phyloP scores from a whole-genome alignment of 2,113 vertebrate species.

The Aptenodytes forsteri region DNA sequence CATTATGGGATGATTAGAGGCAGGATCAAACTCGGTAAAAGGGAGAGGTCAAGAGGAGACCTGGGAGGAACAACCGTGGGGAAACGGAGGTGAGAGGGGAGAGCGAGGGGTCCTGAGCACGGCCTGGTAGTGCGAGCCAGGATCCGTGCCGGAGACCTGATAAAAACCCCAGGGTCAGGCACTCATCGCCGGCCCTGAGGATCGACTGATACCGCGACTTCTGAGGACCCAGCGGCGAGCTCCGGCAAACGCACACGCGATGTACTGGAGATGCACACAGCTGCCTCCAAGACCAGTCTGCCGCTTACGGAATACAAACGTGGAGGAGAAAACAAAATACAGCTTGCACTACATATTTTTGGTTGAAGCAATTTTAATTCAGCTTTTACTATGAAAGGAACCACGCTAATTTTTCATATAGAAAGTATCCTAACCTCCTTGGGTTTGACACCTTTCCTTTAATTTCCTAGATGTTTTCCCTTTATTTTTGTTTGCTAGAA shows the following conservation, averaged over 20 bases:
- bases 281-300: neutral
- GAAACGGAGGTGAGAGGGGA: neutral
- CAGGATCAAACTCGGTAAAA: neutral
- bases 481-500: neutral
- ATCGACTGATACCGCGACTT: neutral
- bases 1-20: neutral
- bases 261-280: too few species aligned
- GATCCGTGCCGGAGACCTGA: accelerated
- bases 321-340: neutral
- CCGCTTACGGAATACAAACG: neutral
- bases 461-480: accelerated
- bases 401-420: accelerated
- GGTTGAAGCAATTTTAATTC: neutral
- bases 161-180: neutral
- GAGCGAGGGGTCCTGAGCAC: neutral
- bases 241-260: too few species aligned
- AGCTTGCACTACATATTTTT: neutral
- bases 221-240: neutral
- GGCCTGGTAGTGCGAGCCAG: too few species aligned
- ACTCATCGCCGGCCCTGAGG: too few species aligned
- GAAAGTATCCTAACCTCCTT: accelerated
- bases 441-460: neutral
- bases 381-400: neutral
- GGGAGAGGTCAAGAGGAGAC: neutral
- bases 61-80: neutral